Evolutionary conservation across 2,888 invertebrate species (phyloP).

Genomic region (Diadromus collaris): DNA sequence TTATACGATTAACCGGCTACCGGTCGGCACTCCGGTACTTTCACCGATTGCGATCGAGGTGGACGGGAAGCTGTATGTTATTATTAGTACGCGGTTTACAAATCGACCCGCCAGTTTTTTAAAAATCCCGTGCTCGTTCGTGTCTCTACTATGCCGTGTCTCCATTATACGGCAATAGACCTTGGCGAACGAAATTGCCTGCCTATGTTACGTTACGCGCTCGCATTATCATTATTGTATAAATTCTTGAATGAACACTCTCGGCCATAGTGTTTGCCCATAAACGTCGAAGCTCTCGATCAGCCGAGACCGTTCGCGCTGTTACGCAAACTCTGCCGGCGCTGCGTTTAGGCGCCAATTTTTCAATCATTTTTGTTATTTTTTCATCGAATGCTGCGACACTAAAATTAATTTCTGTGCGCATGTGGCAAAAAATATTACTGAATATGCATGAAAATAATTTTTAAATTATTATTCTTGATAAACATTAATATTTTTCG

Average conservation of each 20-base stretch:
- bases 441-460: too few species aligned
- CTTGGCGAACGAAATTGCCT: conserved; percentile 34
- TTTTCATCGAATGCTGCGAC: too few species aligned
- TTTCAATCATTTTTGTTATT: not conserved
- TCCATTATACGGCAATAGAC: conserved; percentile 19
- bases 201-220: not conserved
- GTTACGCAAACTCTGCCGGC: not conserved
- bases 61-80: conserved; percentile 50
- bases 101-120: conserved; percentile 10
- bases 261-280: conserved; percentile 1
- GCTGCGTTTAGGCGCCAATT: not conserved
- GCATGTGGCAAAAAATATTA: too few species aligned
- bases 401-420: too few species aligned
- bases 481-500: too few species aligned
- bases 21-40: conserved; percentile 50
- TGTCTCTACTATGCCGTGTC: conserved; percentile 8
- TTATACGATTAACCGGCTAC: conserved; percentile 53
- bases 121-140: conserved; percentile 14
- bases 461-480: too few species aligned
- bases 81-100: conserved; percentile 42
- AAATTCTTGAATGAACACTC: conserved; percentile 21
- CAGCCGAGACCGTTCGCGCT: not conserved
- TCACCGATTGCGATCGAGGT: conserved; percentile 55
- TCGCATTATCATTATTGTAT: conserved; percentile 18
- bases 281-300: conserved; percentile 8